Evolutionary conservation across 2,888 invertebrate genomes (phyloP).

Genomic region (Philaethria dido): DNA sequence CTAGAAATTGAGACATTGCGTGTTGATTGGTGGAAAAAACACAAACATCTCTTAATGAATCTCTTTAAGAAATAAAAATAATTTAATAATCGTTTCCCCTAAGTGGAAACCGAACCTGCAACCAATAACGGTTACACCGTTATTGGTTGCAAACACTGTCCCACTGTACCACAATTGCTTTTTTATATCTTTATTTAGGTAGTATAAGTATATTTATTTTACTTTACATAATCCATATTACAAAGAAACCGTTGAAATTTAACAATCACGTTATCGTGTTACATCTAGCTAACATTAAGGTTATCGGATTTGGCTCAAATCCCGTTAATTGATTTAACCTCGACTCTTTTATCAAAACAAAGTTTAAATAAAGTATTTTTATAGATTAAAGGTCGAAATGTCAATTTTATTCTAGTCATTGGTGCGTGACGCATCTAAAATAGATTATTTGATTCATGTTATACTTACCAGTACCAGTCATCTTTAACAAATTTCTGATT

Average conservation of each 20-base stretch:
- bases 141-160: too few relatives aligned
- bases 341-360: conserved; percentile 17
- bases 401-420: neutral
- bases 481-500: too few relatives aligned
- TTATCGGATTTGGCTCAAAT: conserved; percentile 36
- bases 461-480: too few relatives aligned
- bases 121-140: too few relatives aligned
- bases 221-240: neutral
- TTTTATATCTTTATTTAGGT: neutral
- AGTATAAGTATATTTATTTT: neutral
- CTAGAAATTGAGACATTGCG: too few relatives aligned
- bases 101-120: too few relatives aligned
- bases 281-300: conserved; percentile 27
- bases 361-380: conserved; percentile 8
- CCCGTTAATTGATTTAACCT: conserved; percentile 41
- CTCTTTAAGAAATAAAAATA: too few relatives aligned
- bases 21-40: too few relatives aligned
- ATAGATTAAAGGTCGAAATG: neutral
- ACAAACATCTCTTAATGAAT: too few relatives aligned
- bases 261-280: conserved; percentile 17
- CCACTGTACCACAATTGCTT: too few relatives aligned
- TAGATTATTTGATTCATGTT: neutral
- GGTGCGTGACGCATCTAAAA: neutral
- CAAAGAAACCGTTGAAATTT: conserved; percentile 7
- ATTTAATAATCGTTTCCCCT: too few relatives aligned